Evolutionary conservation across 2,797 vertebrate species (phyloP).

Genomic region (Anguilla anguilla): DNA sequence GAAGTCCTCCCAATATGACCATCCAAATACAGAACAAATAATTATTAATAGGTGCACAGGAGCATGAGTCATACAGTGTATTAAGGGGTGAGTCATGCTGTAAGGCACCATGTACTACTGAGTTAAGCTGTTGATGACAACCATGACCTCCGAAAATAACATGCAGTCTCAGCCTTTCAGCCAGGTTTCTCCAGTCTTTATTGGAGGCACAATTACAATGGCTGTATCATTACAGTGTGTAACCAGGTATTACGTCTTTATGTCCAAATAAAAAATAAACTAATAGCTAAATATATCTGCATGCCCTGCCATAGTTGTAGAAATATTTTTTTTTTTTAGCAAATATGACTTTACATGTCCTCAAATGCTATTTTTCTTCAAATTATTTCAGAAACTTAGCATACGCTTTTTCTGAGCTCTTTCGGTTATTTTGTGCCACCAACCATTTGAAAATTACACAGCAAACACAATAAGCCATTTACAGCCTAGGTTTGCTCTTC

Average conservation of each 20-base stretch:
- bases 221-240: background rate
- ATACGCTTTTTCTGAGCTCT: background rate
- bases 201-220: background rate
- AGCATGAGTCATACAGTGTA: background rate
- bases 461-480: background rate
- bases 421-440: background rate
- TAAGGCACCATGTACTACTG: background rate
- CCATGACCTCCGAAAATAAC: conserved; percentile 22
- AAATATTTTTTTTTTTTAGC: background rate
- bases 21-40: background rate
- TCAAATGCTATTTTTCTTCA: background rate
- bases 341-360: too few species aligned
- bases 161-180: background rate
- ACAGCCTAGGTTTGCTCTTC: background rate
- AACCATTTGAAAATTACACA: background rate
- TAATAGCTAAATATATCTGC: too few species aligned
- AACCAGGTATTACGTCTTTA: background rate
- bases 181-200: background rate
- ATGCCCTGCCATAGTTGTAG: too few species aligned
- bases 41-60: background rate
- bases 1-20: background rate
- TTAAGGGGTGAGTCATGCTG: background rate
- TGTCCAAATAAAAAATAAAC: background rate
- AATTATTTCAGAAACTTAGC: background rate
- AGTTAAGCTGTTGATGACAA: conserved; percentile 15